Evolutionary conservation across 2,888 invertebrate species (phyloP).

Genomic region (Watsonalla cultraria): DNA sequence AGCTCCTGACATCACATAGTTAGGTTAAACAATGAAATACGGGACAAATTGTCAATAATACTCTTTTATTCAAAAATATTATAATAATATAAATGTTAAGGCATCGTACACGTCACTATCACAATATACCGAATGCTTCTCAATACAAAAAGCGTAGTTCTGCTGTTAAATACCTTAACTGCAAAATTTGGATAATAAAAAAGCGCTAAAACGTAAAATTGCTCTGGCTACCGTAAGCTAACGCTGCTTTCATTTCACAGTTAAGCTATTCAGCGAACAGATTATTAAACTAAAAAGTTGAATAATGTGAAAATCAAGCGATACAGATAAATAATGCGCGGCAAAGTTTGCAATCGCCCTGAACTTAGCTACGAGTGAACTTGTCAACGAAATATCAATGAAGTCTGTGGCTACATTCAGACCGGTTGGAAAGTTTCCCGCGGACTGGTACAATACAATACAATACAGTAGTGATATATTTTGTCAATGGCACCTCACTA

Average conservation of each 20-base stretch:
- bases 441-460: not conserved
- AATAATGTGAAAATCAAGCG: conserved; percentile 45
- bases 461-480: conserved; percentile 40
- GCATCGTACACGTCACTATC: conserved; percentile 72
- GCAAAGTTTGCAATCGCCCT: not conserved
- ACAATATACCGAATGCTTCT: conserved; percentile 51
- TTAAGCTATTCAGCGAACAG: conserved; percentile 44
- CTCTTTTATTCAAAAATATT: conserved; percentile 71
- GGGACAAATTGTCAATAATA: conserved; percentile 52
- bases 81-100: conserved; percentile 63
- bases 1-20: conserved; percentile 31
- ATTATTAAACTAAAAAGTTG: conserved; percentile 39
- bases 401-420: not conserved
- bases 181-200: conserved; percentile 7
- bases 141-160: conserved; percentile 45
- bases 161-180: conserved; percentile 49
- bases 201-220: not conserved
- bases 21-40: conserved; percentile 67
- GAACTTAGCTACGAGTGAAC: not conserved
- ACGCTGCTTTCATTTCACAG: conserved; percentile 16
- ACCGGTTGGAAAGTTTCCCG: not conserved
- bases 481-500: conserved; percentile 72
- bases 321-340: conserved; percentile 28
- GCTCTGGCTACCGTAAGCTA: not conserved
- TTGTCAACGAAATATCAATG: not conserved